Evolutionary conservation across 2,888 invertebrate species (phyloP), one percentile per base, ranked within the genome.

Genomic region (Temnothorax rugatulus): DNA sequence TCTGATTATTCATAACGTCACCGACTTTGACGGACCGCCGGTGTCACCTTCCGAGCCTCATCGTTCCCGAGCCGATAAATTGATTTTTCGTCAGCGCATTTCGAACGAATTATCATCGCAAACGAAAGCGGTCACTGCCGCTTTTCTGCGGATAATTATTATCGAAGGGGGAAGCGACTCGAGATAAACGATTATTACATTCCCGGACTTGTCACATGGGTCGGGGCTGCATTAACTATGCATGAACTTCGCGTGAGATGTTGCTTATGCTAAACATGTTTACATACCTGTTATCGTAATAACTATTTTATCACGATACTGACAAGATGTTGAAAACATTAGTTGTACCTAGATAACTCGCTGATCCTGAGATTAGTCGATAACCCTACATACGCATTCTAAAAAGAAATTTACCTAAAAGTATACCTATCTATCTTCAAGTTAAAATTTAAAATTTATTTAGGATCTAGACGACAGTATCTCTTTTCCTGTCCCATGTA

Each of bases 1-100:
- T 29, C 59, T 83, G 84, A 86, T 84, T 84, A 85, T 90, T 87
- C 85, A 85, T 85, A 90, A 82, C 81, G 88, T 86, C 84, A 86
- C 57, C 76, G 82, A 74, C 87, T 88, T 84, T 66, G 84, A 81
- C 63, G 71, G 9, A 25, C 61, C 73, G 77, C 61, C 73, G 77
- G 82, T 85, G 83, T 87, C 88, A 90, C 85, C 86, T 88, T 87
- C 84, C 74, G 34, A 68, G 63, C 1, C 41, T 63, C 18, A 66
- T 41, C 63, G 41, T 25, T 63, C 25, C 34, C 50, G 41, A 82
- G 85, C 54, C 76, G 82, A 83, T 83, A 61, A 84, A 59, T 84
- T n/a, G 63, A 82, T 54, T 71, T 63, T 68, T 18, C 15, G 29
- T 25, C n/a, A 25, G 34, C 9, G 44, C 13, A 75, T 41, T 63